Evolutionary conservation across 2,888 invertebrate species (phyloP).

Genomic region (Malthinus seriepunctatus): DNA sequence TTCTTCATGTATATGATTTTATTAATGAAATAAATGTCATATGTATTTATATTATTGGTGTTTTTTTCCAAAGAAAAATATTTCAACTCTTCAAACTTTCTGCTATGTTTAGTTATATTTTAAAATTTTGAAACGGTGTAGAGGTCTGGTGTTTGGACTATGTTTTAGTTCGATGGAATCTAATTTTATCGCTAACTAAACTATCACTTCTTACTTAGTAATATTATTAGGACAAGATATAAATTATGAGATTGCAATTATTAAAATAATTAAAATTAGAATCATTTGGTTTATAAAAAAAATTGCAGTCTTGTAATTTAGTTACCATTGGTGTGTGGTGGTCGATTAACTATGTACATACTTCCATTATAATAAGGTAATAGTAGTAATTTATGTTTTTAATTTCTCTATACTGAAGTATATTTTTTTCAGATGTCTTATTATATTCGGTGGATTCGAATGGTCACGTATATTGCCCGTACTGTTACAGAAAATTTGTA

Average conservation of each 20-base stretch:
- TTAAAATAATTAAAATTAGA: background rate
- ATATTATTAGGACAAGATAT: slow-evolving; percentile 13
- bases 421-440: slow-evolving; percentile 43
- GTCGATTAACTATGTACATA: slow-evolving; percentile 36
- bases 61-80: slow-evolving; percentile 14
- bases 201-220: slow-evolving; percentile 1
- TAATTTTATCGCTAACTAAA: background rate
- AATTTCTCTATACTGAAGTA: slow-evolving; percentile 39
- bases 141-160: background rate
- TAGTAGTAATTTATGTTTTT: slow-evolving; percentile 21
- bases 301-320: slow-evolving; percentile 24
- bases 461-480: slow-evolving; percentile 65
- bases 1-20: slow-evolving; percentile 1
- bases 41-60: background rate
- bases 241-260: slow-evolving; percentile 31
- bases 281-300: background rate
- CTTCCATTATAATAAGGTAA: slow-evolving; percentile 37
- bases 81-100: background rate
- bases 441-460: slow-evolving; percentile 48
- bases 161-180: slow-evolving; percentile 1
- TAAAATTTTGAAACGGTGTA: background rate
- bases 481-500: slow-evolving; percentile 66
- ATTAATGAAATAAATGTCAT: background rate
- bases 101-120: background rate
- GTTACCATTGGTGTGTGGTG: slow-evolving; percentile 32